These are phyloP conservation scores for Synanthedon andrenaeformis DNA, from an alignment of 2,888 invertebrate genomes.

Conservation along the genomic window DNA sequence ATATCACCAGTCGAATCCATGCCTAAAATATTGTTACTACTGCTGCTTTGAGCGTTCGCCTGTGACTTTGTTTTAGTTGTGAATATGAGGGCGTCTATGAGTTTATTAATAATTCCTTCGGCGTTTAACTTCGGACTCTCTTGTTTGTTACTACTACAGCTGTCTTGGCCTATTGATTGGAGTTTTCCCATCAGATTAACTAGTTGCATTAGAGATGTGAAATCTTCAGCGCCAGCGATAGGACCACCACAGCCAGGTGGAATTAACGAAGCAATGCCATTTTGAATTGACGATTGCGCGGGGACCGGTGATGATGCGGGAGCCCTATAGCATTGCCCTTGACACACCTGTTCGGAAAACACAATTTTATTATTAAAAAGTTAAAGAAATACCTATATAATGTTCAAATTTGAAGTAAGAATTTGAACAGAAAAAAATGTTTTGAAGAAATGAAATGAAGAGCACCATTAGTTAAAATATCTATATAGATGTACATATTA, in stretches of 20 bases:
- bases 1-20: too few relatives aligned
- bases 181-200: slow-evolving; percentile 6
- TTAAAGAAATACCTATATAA: too few relatives aligned
- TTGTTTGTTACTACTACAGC: not conserved
- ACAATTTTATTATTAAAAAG: too few relatives aligned
- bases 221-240: slow-evolving; percentile 1
- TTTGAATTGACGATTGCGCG: not conserved
- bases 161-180: not conserved
- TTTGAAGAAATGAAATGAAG: too few relatives aligned
- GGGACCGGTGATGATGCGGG: not conserved
- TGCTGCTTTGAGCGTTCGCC: too few relatives aligned
- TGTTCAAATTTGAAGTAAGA: too few relatives aligned
- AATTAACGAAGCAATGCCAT: not conserved
- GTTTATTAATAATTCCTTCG: slow-evolving; percentile 5
- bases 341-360: not conserved
- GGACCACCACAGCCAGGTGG: not conserved
- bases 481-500: too few relatives aligned
- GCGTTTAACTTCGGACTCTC: not conserved
- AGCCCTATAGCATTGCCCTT: not conserved
- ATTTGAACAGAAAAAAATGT: too few relatives aligned
- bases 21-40: too few relatives aligned
- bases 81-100: slow-evolving; percentile 7
- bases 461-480: too few relatives aligned
- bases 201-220: slow-evolving; percentile 5
- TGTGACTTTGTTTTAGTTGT: not conserved